Percentiles rank a stretch among this genome's conserved stretches.
These are phyloP conservation scores for Solen grandis DNA, from an alignment of 1,140 invertebrate genomes.

Conservation along the genomic window DNA sequence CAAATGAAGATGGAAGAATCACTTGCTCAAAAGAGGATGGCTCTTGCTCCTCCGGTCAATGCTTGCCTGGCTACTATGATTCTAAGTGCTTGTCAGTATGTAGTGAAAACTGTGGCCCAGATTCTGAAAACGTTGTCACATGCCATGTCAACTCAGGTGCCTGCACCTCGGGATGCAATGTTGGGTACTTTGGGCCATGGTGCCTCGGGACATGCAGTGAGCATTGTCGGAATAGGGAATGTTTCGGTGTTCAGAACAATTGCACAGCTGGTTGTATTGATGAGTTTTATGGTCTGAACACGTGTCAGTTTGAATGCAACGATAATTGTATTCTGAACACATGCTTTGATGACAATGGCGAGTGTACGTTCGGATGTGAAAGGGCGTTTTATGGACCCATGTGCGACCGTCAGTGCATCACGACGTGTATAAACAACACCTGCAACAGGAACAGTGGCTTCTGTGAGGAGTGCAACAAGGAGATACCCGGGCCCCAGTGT, in stretches of 20 bases:
- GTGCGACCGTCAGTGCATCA: constrained; percentile 1
- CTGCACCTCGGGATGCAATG: constrained; percentile 14
- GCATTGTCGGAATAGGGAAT: constrained; percentile 9
- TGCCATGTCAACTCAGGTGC: constrained; percentile 13
- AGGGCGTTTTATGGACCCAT: constrained; percentile 3
- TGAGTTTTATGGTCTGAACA: constrained; percentile 18
- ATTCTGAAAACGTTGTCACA: neutral
- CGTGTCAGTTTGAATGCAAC: constrained; percentile 20
- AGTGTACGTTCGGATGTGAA: constrained; percentile 23
- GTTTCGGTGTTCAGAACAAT: constrained; percentile 9
- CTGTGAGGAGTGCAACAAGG: constrained; percentile 22
- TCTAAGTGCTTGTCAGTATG: neutral
- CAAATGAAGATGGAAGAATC: neutral
- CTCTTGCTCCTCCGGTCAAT: constrained; percentile 13
- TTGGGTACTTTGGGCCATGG: constrained; percentile 16
- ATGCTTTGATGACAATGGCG: constrained; percentile 23
- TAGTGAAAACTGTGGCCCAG: neutral
- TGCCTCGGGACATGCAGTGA: constrained; percentile 9
- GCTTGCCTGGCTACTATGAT: constrained; percentile 25
- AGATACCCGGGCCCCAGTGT: constrained; percentile 10
- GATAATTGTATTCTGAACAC: constrained; percentile 10
- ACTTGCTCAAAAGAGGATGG: constrained; percentile 26
- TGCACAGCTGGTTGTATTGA: constrained; percentile 31
- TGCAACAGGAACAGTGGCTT: constrained; percentile 24
- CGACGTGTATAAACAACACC: constrained; percentile 7